Base-by-base conservation (phyloP, 2,888 invertebrate species). In the Tridacna crocea region DNA sequence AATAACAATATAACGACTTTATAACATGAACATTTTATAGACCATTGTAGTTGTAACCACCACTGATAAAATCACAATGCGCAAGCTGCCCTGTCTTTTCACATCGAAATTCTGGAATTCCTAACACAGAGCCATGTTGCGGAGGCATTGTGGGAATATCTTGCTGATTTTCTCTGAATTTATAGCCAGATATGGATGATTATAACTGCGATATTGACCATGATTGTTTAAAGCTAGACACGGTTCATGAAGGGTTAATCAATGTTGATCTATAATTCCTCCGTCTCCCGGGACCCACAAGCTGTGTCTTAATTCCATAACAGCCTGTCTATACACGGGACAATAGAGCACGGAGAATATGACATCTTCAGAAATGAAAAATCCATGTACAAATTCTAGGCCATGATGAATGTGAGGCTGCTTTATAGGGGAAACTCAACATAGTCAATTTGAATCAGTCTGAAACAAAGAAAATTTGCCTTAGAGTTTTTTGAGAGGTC, bases 221-320 rank as follows among this genome's bases (percentile, higher is more conserved):
- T 46, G 46, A 66, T 36, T 26, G 66, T 26, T 66, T 70, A 58
- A 76, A 66, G 68, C 76, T 66, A 76, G 77, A 81, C 78, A 84
- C 75, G 75, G 80, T 84, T 77, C 78, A 84, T 76, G 68, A 75
- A 72, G 80, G 84, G 84, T 84, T 84, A 84, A 84, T 84, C 84
- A 84, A 84, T 84, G 81, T 63, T 84, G 84, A 82, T 84, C 84
- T 84, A 84, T 82, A 84, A 82, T 81, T 66, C 75, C 61, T 65
- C 55, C 13, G 22, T 79, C 84, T 76, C 81, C 11, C 36, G 81
- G 74, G 84, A 77, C 58, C 12, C n/a, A 63, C 79, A 83, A 80
- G 79, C 83, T 83, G 83, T 83, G 79, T 83, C 79, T 79, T 36
- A 83, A 83, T 83, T 78, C 83, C 80, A 78, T 83, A 78, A 80